Evolutionary conservation across 2,888 invertebrate genomes (phyloP), one percentile per base, ranked within the genome.

Genomic region (Ochlodes sylvanus): DNA sequence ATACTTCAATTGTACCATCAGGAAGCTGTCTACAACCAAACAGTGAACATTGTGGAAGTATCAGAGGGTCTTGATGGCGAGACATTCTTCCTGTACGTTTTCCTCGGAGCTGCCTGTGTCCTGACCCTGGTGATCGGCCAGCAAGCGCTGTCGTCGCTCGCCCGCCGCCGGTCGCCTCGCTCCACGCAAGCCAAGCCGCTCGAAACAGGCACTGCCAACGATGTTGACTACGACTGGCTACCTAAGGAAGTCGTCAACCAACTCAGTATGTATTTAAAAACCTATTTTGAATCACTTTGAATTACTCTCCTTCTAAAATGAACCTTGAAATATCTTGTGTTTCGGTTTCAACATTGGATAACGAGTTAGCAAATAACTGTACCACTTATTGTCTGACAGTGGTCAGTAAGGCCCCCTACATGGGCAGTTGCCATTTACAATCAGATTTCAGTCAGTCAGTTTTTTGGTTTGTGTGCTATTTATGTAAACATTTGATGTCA

Each of bases 221-320:
- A 98, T 88, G 98, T 99, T 4, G 99, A 99, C 90, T 99, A 98
- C 83, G 99, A 99, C 79, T 99, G 99, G 99, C 94, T 99, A 82
- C 99, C 99, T 50, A 96, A 97, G 82, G 98, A 98, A 89, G 97
- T 97, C 72, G 94, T 98, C 63, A 96, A 96, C 77, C 95, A 95
- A 85, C 94, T 97, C 76, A 97, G 98, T 98, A 94, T 95, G 97
- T 95, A 7, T 21, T 38, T 34, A n/a, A n/a, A n/a, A n/a, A n/a
- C n/a, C n/a, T n/a, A n/a, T n/a, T n/a, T n/a, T n/a, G n/a, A n/a
- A n/a, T n/a, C n/a, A n/a, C n/a, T n/a, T n/a, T n/a, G n/a, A n/a
- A n/a, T n/a, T n/a, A n/a, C n/a, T n/a, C n/a, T n/a, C n/a, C n/a
- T n/a, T n/a, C n/a, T n/a, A n/a, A n/a, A n/a, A n/a, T n/a, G n/a